Conservation (phyloP, 2,113 vertebrate genomes). For the Cephalopterus ornatus region DNA sequence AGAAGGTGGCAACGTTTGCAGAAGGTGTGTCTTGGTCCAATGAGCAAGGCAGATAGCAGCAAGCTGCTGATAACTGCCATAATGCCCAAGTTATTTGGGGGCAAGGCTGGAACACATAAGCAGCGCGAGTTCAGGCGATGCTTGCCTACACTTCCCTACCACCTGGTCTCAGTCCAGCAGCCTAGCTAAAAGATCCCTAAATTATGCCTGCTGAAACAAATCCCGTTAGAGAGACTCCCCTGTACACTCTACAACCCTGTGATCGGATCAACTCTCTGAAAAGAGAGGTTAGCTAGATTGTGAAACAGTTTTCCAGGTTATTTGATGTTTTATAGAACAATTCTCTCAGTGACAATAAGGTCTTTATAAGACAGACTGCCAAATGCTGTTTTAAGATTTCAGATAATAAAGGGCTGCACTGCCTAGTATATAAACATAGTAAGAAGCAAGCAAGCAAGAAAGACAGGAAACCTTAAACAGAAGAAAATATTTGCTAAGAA, state of each 20-base stretch:
- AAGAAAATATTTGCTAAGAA: not conserved
- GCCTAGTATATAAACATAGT: not conserved
- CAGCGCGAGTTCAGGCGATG: rapidly evolving
- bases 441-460: not conserved
- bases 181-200: not conserved
- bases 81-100: rapidly evolving
- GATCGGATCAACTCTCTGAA: not conserved
- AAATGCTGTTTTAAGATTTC: not conserved
- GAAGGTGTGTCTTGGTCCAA: not conserved
- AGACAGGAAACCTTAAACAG: not conserved
- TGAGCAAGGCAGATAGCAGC: not conserved
- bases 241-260: not conserved
- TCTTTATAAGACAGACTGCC: not conserved
- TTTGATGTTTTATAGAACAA: not conserved
- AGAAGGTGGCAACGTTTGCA: not conserved
- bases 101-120: not conserved
- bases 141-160: not conserved
- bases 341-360: not conserved
- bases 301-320: not conserved
- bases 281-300: not conserved
- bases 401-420: not conserved
- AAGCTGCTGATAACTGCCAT: not conserved
- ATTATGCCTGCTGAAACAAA: not conserved
- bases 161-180: not conserved
- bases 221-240: not conserved